A percentile compares a stretch with the other conserved stretches of the same genome.
These are phyloP conservation scores for Muschampia staudingeri DNA, from an alignment of 2,888 invertebrate species.

Conservation along the genomic window DNA sequence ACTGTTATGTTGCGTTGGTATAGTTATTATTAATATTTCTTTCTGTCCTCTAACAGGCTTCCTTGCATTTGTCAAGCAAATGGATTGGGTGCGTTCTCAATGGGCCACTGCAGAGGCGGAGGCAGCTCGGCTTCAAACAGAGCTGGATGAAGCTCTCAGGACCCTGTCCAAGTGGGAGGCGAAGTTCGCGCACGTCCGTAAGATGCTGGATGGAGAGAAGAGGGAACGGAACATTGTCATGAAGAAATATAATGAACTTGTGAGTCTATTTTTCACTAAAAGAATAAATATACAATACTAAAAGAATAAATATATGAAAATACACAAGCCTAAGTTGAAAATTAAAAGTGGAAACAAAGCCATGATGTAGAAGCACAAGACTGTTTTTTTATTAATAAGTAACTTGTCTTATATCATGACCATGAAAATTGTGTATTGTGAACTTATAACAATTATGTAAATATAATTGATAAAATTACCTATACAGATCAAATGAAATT, in stretches of 20 bases:
- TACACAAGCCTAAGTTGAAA: no score
- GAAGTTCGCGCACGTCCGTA: conserved; percentile 95
- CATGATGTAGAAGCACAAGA: no score
- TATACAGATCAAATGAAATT: no score
- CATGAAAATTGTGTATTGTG: no score
- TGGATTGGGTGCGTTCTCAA: conserved; percentile 93
- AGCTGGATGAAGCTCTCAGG: conserved; percentile 93
- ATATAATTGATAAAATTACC: no score
- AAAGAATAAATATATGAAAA: no score
- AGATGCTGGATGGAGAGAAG: conserved; percentile 95
- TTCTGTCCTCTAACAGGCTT: conserved; percentile 91
- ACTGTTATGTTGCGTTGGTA: no score
- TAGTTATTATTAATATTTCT: not conserved
- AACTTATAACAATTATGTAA: no score
- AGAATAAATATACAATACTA: no score
- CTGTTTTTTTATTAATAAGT: no score
- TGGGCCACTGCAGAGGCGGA: conserved; percentile 94
- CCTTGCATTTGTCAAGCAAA: conserved; percentile 93
- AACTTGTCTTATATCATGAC: no score
- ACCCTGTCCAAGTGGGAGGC: conserved; percentile 95
- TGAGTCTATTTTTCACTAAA: conserved; percentile 75
- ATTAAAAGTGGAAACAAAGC: no score
- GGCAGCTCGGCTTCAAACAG: conserved; percentile 93
- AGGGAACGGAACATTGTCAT: conserved; percentile 93
- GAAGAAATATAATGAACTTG: conserved; percentile 94